Evolutionary conservation across 53 echinoderm and acorn worm species (phyloP), one percentile per base, ranked within the genome.

Genomic region (Crossaster papposus): DNA sequence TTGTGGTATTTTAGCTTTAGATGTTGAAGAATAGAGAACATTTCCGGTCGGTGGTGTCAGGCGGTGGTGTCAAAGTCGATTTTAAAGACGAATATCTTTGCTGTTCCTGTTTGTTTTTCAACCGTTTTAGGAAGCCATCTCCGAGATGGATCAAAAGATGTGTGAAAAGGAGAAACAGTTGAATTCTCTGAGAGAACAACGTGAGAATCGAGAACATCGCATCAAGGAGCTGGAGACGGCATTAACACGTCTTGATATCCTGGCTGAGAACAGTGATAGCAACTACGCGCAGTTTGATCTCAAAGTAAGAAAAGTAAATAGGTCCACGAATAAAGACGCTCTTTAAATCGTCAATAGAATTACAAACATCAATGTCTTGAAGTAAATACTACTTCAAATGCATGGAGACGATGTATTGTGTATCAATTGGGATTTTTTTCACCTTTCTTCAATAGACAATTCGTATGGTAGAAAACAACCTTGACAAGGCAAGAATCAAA

Each of bases 401-500:
- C 9, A 34, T 73, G 15, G 58, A 18, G 17, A 79, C 2, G 30
- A 35, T 14, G 14, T 12, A 53, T 7, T 11, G 29, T 36, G 20
- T 29, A 15, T 54, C 1, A 11, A 23, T 7, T 8, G 2, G 23
- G 0, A 18, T 77, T 20, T 29, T 76, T 50, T 36, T 30, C 33
- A 22, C 20, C 7, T 28, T n/a, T 62, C 31, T 54, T 12, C 70
- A 79, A 54, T 79, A 98, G 98, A 93, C 95, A 36, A 94, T 96
- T 75, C 93, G 98, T 11, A 96, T 94, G 86, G 93, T 98, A 9
- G 98, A 98, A 64, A 98, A 98, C 91, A 96, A 95, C 81, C 73
- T 98, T 68, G 98, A 98, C 89, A 98, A 98, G 68, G 98, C 98
- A 4, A 88, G 93, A 37, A 98, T 96, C 79, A 98, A 98, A 35